Evolutionary conservation across 1,140 invertebrate species (phyloP).

Genomic region (Amphibalanus amphitrite): DNA sequence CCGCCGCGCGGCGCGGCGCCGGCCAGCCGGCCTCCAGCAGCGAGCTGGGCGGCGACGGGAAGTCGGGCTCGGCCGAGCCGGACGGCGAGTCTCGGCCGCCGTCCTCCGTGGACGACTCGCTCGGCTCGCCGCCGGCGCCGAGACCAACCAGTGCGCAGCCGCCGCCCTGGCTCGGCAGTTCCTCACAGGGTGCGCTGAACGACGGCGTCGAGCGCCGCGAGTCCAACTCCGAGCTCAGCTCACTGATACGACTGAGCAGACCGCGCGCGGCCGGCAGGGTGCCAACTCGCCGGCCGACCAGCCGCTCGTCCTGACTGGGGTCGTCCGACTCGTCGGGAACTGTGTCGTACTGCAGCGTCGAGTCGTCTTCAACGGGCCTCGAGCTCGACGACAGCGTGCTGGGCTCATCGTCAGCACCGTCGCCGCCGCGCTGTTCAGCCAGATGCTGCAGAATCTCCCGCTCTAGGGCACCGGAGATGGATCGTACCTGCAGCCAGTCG

Average conservation of each 20-base stretch:
- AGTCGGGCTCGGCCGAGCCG: not conserved
- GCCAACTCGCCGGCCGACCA: not conserved
- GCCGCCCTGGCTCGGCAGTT: not conserved
- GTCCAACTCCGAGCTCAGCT: conserved; percentile 64
- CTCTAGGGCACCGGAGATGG: not conserved
- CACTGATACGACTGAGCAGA: conserved; percentile 43
- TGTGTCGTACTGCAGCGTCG: conserved; percentile 2
- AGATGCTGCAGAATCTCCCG: conserved; percentile 16
- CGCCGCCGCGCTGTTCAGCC: conserved; percentile 7
- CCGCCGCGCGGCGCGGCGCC: too few relatives aligned
- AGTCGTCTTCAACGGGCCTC: conserved; percentile 9
- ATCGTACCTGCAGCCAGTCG: not conserved
- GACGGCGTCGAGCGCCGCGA: conserved; percentile 32
- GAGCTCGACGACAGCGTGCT: conserved; percentile 14
- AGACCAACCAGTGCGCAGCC: too few relatives aligned
- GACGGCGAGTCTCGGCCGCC: not conserved
- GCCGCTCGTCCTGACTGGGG: not conserved
- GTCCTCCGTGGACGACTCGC: conserved; percentile 7
- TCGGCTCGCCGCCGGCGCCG: not conserved
- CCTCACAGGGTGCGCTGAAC: not conserved
- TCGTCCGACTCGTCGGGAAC: not conserved
- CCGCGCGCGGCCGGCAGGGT: not conserved
- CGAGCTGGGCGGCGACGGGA: conserved; percentile 1
- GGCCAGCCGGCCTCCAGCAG: not conserved
- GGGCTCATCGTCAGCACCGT: not conserved